Conservation (phyloP, 2,888 invertebrate species). For the Carpatolechia fugitivella region DNA sequence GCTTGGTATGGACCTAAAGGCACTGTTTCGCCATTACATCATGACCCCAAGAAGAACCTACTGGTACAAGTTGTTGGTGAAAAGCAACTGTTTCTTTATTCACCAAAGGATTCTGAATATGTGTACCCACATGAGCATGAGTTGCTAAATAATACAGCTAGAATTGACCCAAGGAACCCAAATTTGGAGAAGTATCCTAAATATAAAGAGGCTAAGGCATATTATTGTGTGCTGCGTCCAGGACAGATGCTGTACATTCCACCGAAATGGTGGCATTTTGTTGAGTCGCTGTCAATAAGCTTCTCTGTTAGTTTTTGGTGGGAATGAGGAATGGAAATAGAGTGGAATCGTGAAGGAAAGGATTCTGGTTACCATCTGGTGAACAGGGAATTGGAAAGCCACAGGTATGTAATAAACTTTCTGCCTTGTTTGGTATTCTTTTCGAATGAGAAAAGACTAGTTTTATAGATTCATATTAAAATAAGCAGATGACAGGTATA, state of each 20-base stretch:
- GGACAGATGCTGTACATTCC: conserved; percentile 98
- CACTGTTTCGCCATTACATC: conserved; percentile 96
- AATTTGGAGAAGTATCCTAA: conserved; percentile 86
- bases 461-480: too few species aligned
- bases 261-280: conserved; percentile 98
- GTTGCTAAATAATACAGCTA: conserved; percentile 93
- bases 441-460: too few species aligned
- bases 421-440: too few species aligned
- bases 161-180: conserved; percentile 90
- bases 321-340: conserved; percentile 70
- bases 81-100: conserved; percentile 92
- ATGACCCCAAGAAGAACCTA: conserved; percentile 96
- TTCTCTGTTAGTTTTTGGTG: conserved; percentile 99
- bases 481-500: too few species aligned
- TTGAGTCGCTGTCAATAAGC: conserved; percentile 91
- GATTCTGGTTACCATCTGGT: background rate
- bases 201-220: conserved; percentile 81
- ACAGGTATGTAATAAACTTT: conserved; percentile 12
- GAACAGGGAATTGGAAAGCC: background rate
- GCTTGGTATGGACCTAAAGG: conserved; percentile 98
- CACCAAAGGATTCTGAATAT: conserved; percentile 82
- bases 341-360: conserved; percentile 15
- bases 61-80: conserved; percentile 93
- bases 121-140: conserved; percentile 90
- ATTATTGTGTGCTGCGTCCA: conserved; percentile 84